A percentile compares a stretch with the other conserved stretches of the same genome.
These are phyloP conservation scores for Xiphophorus couchianus DNA, from an alignment of 2,113 vertebrate genomes.

Conservation along the genomic window DNA sequence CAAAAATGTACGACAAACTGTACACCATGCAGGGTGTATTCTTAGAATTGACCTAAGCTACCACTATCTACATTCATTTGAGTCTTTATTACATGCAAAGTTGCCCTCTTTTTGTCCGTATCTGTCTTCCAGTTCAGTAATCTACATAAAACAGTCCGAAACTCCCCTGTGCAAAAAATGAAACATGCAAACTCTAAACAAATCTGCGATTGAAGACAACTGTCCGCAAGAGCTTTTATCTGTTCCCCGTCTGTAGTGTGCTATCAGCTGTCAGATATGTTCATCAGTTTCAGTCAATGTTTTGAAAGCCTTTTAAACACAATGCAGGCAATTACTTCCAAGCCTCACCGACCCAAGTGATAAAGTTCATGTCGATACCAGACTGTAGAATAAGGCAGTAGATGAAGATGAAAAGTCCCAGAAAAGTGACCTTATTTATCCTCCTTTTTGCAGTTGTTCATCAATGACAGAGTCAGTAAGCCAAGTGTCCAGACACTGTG, in stretches of 20 bases:
- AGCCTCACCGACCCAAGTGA: neutral
- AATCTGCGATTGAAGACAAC: slow-evolving; percentile 30
- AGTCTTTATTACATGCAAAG: slow-evolving; percentile 10
- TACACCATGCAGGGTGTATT: neutral
- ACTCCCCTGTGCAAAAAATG: slow-evolving; percentile 9
- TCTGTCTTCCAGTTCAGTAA: slow-evolving; percentile 1
- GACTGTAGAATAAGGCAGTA: slow-evolving; percentile 15
- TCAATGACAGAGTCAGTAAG: slow-evolving; percentile 16
- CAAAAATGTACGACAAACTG: neutral
- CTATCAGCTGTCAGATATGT: slow-evolving; percentile 9
- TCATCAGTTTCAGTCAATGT: slow-evolving; percentile 14
- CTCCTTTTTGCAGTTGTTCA: neutral
- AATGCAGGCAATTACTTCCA: slow-evolving; percentile 22
- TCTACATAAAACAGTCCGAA: slow-evolving; percentile 11
- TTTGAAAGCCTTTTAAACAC: slow-evolving; percentile 30
- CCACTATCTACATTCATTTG: slow-evolving; percentile 6
- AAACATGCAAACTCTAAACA: slow-evolving; percentile 57
- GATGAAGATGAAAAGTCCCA: neutral
- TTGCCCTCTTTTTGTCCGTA: neutral
- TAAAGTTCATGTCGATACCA: neutral
- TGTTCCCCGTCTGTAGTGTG: neutral
- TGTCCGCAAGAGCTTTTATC: slow-evolving; percentile 1
- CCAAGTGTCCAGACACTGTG: slow-evolving; percentile 12
- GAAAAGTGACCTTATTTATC: too few species aligned
- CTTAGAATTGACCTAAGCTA: neutral